phyloP scores from a whole-genome alignment of 2,113 vertebrate species.

The Neogale vison region DNA sequence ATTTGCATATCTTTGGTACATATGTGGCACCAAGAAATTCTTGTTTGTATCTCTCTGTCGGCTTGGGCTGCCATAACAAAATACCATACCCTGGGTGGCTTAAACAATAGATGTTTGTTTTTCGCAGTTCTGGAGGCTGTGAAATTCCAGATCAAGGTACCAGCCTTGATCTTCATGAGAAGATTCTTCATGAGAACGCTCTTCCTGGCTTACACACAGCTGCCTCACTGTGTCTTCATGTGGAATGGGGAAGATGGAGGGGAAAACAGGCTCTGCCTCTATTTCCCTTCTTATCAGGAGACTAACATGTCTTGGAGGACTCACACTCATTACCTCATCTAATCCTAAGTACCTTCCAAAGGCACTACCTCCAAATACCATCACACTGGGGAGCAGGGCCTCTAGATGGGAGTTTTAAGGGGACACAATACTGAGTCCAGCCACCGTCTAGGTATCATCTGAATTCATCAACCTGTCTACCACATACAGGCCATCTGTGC shows the following conservation, averaged over 20 bases:
- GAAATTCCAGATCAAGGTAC: background rate
- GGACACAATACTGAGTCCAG: accelerated
- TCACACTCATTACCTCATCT: background rate
- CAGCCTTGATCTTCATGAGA: accelerated
- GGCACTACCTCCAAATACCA: accelerated
- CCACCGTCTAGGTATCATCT: background rate
- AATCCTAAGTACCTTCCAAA: background rate
- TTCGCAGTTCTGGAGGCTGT: background rate
- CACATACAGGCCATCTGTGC: background rate
- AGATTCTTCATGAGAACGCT: too few relatives aligned
- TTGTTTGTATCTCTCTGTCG: too few relatives aligned
- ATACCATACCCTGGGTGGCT: accelerated
- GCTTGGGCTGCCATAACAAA: accelerated
- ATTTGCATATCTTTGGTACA: background rate
- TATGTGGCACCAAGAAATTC: too few relatives aligned
- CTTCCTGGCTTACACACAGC: accelerated
- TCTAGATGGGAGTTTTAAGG: background rate
- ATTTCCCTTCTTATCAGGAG: background rate
- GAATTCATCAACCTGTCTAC: accelerated
- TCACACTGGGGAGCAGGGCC: background rate
- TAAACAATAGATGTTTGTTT: background rate
- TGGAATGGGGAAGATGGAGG: accelerated
- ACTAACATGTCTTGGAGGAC: accelerated
- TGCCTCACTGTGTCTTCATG: accelerated
- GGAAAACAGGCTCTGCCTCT: background rate